These are phyloP conservation scores for Keiferia lycopersicella DNA, from an alignment of 2,888 invertebrate genomes.

Conservation along the genomic window DNA sequence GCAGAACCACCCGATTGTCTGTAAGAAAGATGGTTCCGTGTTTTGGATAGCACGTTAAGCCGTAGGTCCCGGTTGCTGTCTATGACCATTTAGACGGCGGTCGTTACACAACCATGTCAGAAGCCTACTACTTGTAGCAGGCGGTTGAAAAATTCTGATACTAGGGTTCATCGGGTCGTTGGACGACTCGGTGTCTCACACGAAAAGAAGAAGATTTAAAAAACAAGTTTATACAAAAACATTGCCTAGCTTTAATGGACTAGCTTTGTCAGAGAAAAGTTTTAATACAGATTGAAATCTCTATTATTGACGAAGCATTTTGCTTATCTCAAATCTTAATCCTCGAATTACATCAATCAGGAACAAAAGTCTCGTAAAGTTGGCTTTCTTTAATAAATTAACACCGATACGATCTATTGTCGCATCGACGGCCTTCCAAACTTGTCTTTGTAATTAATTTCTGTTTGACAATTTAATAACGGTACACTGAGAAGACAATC, in stretches of 20 bases:
- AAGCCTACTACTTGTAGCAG: too few species aligned
- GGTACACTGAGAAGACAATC: slow-evolving; percentile 67
- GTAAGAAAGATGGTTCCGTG: too few species aligned
- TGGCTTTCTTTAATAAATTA: slow-evolving; percentile 68
- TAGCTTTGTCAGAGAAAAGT: slow-evolving; percentile 25
- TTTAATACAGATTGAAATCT: slow-evolving; percentile 41
- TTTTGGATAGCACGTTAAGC: too few species aligned
- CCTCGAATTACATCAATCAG: slow-evolving; percentile 58
- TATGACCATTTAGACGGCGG: too few species aligned
- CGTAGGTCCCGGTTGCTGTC: too few species aligned
- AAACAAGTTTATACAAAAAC: neutral
- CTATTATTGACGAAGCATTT: slow-evolving; percentile 40
- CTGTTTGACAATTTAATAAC: slow-evolving; percentile 71
- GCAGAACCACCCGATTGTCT: too few species aligned
- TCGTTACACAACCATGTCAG: too few species aligned
- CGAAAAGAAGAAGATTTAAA: too few species aligned
- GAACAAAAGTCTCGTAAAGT: slow-evolving; percentile 55
- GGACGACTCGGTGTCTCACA: too few species aligned
- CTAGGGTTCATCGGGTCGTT: too few species aligned
- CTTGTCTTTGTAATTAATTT: slow-evolving; percentile 72
- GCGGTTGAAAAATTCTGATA: too few species aligned
- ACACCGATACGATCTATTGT: slow-evolving; percentile 73
- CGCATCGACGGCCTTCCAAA: slow-evolving; percentile 65
- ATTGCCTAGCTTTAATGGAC: slow-evolving; percentile 28
- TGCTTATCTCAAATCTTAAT: slow-evolving; percentile 46